Percentiles rank a stretch among this genome's conserved stretches.
Evolutionary conservation across 2,888 invertebrate genomes (phyloP).

Genomic region (Lobophora halterata): DNA sequence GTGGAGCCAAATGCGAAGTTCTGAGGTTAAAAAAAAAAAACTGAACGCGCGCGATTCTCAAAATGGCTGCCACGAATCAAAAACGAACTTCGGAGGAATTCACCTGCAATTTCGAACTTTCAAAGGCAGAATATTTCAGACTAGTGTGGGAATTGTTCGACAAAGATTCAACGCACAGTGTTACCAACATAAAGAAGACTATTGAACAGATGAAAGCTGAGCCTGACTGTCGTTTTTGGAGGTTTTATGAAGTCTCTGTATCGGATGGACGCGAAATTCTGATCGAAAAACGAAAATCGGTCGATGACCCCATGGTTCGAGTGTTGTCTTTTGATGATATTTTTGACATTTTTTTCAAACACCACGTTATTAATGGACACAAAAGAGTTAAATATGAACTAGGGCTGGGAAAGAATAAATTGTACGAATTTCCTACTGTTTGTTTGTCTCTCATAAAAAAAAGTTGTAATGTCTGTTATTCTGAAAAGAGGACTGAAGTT

Average conservation of each 20-base stretch:
- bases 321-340: constrained; percentile 14
- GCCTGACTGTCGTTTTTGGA: constrained; percentile 1
- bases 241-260: constrained; percentile 3
- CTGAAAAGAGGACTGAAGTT: neutral
- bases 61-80: constrained; percentile 15
- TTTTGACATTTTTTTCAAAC: constrained; percentile 15
- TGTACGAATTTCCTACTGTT: constrained; percentile 10
- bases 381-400: neutral
- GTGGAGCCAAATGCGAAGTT: too few relatives aligned
- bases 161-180: constrained; percentile 11
- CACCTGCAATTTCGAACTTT: constrained; percentile 2
- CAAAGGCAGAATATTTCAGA: constrained; percentile 7
- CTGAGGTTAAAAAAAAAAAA: too few relatives aligned
- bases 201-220: constrained; percentile 7
- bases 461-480: constrained; percentile 20
- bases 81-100: neutral
- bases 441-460: constrained; percentile 10
- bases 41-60: too few relatives aligned
- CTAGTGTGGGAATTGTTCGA: constrained; percentile 9
- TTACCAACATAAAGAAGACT: constrained; percentile 1
- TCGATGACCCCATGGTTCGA: constrained; percentile 1
- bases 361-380: constrained; percentile 7
- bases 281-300: constrained; percentile 6
- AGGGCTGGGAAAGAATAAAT: neutral
- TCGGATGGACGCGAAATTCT: constrained; percentile 5